Evolutionary conservation across 2,888 invertebrate species (phyloP), one percentile per base, ranked within the genome.

Genomic region (Tetragonula carbonaria): DNA sequence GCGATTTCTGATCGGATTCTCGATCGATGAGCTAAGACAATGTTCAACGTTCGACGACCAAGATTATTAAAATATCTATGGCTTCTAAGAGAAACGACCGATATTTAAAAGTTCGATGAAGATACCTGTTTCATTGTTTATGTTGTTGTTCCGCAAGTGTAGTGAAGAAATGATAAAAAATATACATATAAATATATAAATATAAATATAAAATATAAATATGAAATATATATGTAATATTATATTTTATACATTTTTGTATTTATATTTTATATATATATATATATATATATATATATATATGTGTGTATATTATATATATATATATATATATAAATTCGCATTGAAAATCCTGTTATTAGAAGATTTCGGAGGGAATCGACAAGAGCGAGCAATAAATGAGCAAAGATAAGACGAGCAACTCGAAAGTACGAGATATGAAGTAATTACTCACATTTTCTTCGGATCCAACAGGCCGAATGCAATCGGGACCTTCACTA

Each of bases 401-500:
- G 45, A n/a, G 8, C 45, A 23, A 2, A 4, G 71, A 80, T 72
- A 74, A 50, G 4, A 28, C 28, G 50, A 28, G 0, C 14, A n/a
- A n/a, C 14, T 23, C 1, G 28, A 28, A 28, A 21, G 33, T 21
- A 21, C 18, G n/a, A 28, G 28, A 28, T 13, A 65, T 81, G 28
- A 78, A 38, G n/a, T 72, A 62, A 79, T 55, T 51, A 65, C 21
- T 73, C 23, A 96, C 96, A 96, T 94, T 93, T 94, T 95, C 71
- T 94, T 94, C 57, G 96, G 96, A 92, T 96, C 95, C 72, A 96
- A 93, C 76, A 95, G 93, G 70, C 96, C 96, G 88, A 95, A 95
- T 76, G 95, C 96, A 67, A 96, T 94, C 1, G 95, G 95, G 63
- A 95, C 95, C 50, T 95, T 95, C 70, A 95, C 95, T 81, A 95